Percentiles rank a stretch among this genome's conserved stretches.
phyloP scores from a whole-genome alignment of 2,113 vertebrate genomes.

The Amia ocellicauda region DNA sequence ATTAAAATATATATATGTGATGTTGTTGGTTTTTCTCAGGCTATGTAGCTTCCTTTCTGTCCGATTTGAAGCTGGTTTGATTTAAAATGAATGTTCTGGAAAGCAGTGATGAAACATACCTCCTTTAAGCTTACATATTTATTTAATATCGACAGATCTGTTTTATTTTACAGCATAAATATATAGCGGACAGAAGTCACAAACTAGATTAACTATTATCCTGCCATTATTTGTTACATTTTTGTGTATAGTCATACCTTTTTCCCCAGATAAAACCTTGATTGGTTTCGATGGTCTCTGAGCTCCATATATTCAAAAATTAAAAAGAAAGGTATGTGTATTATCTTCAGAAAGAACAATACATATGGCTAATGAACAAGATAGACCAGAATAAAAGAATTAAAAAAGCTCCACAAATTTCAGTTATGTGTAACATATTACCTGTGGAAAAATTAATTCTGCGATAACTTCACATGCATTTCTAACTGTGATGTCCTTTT shows the following conservation, averaged over 20 bases:
- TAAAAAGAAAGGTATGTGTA: conserved; percentile 5
- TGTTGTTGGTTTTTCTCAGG: too few relatives aligned
- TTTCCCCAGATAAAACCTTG: conserved; percentile 7
- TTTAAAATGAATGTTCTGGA: conserved; percentile 9
- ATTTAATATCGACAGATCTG: conserved; percentile 7
- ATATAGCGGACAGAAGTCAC: background rate
- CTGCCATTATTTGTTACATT: conserved; percentile 9
- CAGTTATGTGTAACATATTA: too few relatives aligned
- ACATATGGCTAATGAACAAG: too few relatives aligned
- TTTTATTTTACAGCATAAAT: too few relatives aligned
- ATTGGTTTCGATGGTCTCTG: conserved; percentile 8
- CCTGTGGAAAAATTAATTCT: too few relatives aligned
- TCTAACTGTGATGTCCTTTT: too few relatives aligned
- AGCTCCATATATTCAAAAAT: conserved; percentile 1
- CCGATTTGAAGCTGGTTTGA: conserved; percentile 14
- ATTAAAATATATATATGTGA: too few relatives aligned
- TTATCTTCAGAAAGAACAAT: too few relatives aligned
- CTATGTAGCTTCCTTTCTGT: background rate
- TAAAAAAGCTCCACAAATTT: too few relatives aligned
- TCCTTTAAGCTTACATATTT: conserved; percentile 5
- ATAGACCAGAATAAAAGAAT: too few relatives aligned
- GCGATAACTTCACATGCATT: too few relatives aligned
- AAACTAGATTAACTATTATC: background rate
- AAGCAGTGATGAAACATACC: background rate
- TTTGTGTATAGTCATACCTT: conserved; percentile 1